Base-by-base conservation (phyloP, 2,113 vertebrate species). In the Centropristis striata region DNA sequence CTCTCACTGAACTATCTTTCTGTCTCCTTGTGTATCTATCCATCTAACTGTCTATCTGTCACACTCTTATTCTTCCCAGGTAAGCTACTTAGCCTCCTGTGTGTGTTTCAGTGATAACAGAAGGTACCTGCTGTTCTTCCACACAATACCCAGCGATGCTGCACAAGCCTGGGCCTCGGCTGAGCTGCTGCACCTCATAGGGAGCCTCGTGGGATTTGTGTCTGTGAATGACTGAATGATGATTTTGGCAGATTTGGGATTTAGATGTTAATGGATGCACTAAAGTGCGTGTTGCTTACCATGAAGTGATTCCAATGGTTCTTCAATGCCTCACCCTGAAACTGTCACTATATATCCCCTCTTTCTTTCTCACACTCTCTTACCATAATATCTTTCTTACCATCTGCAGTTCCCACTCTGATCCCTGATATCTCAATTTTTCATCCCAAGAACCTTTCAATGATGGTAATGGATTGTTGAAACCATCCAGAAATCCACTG, bases 201-300 rank as follows among this genome's bases (percentile, higher is more conserved):
- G 84, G 32, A 92, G 92, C 83, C 15, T 92, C 92, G 89, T 92
- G 21, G 90, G 87, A 7, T 60, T 92, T 28, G 83, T 93, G 28
- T 88, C 80, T 42, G 89, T 71, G 16, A 83, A 90, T 60, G 89
- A 91, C 70, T 71, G 16, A 83, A 90, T 60, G 89, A 91, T 71
- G 88, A 90, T 44, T 93, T 91, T 60, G 92, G 83, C 41, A 89
- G 79, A 86, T 89, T 78, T 80, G 90, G 86, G 20, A 83, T 92
- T 46, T 81, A 86, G 44, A 75, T 88, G 60, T 80, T 93, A n/a
- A 72, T 81, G 50, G 55, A 89, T 51, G 85, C 92, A 57, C 72
- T 7, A 81, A 80, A 15, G 61, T 91, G 41, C 94, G 90, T 47
- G 57, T 93, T 25, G 81, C 78, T 25, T 93, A 90, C 54, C 27